A percentile compares a stretch with the other conserved stretches of the same genome.
Evolutionary conservation across 2,797 vertebrate species (phyloP).

Genomic region (Characodon lateralis): DNA sequence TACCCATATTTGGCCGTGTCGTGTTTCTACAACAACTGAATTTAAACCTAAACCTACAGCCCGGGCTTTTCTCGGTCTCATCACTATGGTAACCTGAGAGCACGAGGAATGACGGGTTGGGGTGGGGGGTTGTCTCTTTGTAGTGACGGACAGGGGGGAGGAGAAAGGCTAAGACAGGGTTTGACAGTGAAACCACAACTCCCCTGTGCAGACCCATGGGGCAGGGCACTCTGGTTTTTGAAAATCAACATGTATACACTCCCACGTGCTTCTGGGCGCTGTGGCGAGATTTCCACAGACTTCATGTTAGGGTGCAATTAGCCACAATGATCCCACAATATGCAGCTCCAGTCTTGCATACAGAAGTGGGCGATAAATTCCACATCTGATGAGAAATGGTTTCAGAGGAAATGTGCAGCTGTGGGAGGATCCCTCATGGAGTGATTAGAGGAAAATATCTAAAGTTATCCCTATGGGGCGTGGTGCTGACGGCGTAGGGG

Average conservation of each 20-base stretch:
- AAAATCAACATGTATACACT: conserved; percentile 73
- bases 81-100: conserved; percentile 83
- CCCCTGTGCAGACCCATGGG: conserved; percentile 48
- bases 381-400: conserved; percentile 30
- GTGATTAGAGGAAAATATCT: conserved; percentile 57
- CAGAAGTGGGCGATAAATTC: conserved; percentile 29
- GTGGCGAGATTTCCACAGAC: conserved; percentile 35
- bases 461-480: conserved; percentile 55
- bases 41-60: conserved; percentile 83
- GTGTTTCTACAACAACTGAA: conserved; percentile 80
- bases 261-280: conserved; percentile 59
- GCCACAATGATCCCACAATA: conserved; percentile 35
- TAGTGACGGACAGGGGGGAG: conserved; percentile 73
- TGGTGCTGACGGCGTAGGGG: no score
- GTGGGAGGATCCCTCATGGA: conserved; percentile 36
- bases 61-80: conserved; percentile 68
- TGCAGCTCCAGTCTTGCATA: conserved; percentile 39
- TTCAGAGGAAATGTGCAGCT: conserved; percentile 43
- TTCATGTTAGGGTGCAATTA: conserved; percentile 41
- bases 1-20: conserved; percentile 39
- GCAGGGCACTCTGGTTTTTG: conserved; percentile 67
- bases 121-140: conserved; percentile 68
- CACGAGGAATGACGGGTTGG: conserved; percentile 61
- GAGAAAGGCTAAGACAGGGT: conserved; percentile 76
- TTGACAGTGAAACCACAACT: conserved; percentile 60